These are phyloP conservation scores for Tenthredo scrophulariae DNA, from an alignment of 2,888 invertebrate species.

Conservation along the genomic window DNA sequence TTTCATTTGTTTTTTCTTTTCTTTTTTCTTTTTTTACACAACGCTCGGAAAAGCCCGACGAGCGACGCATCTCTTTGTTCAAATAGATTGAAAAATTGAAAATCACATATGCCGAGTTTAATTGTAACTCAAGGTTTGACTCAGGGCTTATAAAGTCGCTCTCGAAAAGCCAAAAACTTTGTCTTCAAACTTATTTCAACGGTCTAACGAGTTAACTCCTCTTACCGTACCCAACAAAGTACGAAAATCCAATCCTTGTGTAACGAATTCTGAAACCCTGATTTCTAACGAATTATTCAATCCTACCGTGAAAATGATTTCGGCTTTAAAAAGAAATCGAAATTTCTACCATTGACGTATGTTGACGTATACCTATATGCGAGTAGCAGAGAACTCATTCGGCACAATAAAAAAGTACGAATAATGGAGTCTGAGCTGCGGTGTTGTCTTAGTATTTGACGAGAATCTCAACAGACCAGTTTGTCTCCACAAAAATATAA, in stretches of 20 bases:
- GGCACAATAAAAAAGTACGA: background rate
- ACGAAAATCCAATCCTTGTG: background rate
- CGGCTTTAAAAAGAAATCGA: background rate
- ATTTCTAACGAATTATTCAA: background rate
- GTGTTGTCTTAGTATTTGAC: background rate
- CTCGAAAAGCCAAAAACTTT: background rate
- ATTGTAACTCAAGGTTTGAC: background rate
- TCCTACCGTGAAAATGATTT: background rate
- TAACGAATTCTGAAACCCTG: background rate
- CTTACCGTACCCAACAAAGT: background rate
- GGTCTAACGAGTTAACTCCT: background rate
- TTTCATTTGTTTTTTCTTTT: background rate
- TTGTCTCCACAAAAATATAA: background rate
- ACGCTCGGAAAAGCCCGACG: background rate
- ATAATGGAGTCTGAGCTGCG: background rate
- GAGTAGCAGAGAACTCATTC: background rate
- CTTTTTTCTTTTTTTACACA: background rate
- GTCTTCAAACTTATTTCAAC: background rate
- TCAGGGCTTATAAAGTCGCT: background rate
- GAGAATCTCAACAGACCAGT: background rate
- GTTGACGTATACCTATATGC: too few relatives aligned
- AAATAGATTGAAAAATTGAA: background rate
- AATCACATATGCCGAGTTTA: background rate
- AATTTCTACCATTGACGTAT: background rate
- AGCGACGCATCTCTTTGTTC: background rate